A percentile compares a stretch with the other conserved stretches of the same genome.
These are phyloP conservation scores for Trimorus sp. DNA, from an alignment of 2,888 invertebrate genomes.

Conservation along the genomic window DNA sequence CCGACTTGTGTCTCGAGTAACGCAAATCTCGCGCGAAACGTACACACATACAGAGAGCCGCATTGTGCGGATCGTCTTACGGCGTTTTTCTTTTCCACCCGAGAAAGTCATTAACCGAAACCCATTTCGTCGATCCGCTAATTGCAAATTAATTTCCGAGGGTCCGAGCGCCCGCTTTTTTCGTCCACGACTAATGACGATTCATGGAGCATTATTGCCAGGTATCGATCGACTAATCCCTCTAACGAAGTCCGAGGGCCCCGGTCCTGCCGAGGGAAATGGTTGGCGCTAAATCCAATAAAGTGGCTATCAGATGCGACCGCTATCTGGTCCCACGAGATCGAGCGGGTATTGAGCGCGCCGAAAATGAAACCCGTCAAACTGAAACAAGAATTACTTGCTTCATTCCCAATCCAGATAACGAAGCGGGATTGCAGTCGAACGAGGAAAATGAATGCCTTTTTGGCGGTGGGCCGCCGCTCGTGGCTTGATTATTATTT, in stretches of 20 bases:
- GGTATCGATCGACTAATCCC: constrained; percentile 61
- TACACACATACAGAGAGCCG: constrained; percentile 43
- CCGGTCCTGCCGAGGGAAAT: constrained; percentile 46
- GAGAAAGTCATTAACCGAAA: constrained; percentile 3
- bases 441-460: constrained; percentile 1
- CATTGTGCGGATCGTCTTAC: constrained; percentile 46
- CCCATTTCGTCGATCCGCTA: not conserved
- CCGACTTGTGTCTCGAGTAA: constrained; percentile 40
- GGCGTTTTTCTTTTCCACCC: constrained; percentile 35
- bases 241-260: constrained; percentile 58
- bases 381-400: constrained; percentile 37
- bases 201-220: constrained; percentile 56
- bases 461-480: too few species aligned
- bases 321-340: constrained; percentile 55
- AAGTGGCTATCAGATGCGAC: constrained; percentile 62
- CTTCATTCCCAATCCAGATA: constrained; percentile 12
- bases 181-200: constrained; percentile 49
- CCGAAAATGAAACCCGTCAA: constrained; percentile 55
- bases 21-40: constrained; percentile 53
- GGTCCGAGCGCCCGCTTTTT: not conserved
- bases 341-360: constrained; percentile 46
- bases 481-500: not conserved
- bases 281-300: constrained; percentile 62
- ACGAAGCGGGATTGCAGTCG: constrained; percentile 20
- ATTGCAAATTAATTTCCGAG: too few species aligned